Conservation (phyloP, 2,797 vertebrate species). For the Octomys mimax region DNA sequence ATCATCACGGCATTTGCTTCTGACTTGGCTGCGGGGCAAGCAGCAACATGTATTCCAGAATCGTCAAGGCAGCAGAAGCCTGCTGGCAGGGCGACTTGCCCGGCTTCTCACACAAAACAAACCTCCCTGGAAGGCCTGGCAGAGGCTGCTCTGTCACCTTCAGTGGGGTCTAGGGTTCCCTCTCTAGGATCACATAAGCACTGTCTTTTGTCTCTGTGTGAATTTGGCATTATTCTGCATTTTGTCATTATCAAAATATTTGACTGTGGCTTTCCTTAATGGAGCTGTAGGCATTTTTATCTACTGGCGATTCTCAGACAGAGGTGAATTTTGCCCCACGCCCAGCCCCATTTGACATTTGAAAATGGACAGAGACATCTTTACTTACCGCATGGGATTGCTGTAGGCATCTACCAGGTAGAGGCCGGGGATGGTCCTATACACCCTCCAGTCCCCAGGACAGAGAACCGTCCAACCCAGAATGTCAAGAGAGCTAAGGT, state of each 20-base stretch:
- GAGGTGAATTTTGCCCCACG: neutral
- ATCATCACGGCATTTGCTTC: neutral
- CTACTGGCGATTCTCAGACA: neutral
- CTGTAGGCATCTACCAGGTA: neutral
- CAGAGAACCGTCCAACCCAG: neutral
- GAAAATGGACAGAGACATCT: neutral
- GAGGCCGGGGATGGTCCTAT: neutral
- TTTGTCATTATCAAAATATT: constrained; percentile 2
- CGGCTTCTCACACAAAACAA: neutral
- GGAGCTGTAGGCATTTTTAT: neutral
- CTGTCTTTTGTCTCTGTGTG: neutral
- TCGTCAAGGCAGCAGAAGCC: neutral
- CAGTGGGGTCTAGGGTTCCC: neutral
- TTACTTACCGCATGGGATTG: neutral
- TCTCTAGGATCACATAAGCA: neutral
- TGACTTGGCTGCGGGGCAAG: neutral
- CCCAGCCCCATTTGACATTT: neutral
- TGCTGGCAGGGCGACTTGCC: neutral
- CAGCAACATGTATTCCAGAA: neutral
- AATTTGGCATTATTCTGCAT: neutral
- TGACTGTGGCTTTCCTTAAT: constrained; percentile 11
- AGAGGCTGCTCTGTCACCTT: neutral
- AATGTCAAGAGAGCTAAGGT: neutral
- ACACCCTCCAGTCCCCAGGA: neutral
- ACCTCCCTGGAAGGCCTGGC: neutral